Base-by-base conservation (phyloP, 1,140 invertebrate genomes). In the Meloidogyne exigua region DNA sequence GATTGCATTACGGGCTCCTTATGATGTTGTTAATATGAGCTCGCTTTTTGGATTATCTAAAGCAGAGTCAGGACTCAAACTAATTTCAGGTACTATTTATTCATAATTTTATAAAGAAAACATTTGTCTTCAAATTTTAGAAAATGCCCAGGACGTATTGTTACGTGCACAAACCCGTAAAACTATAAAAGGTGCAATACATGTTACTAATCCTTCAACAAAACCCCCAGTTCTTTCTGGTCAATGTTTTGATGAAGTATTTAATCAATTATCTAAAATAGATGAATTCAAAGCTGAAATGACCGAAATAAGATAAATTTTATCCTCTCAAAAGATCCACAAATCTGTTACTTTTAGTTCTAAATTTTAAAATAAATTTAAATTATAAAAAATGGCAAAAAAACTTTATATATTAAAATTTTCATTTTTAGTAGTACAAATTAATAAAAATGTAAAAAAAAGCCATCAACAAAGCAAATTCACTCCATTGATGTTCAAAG, bases 11-110 rank as follows among this genome's bases (percentile, higher is more conserved):
- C 82, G 85, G 10, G 87, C 80, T 11, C 86, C 85, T 12, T 84
- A 82, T 66, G 85, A 87, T 76, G 81, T 76, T 10, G 82, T 83
- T 21, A 87, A 87, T 78, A 75, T 87, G 72, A 77, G 78, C 21
- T 39, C 72, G 2, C 73, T 87, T 7, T 88, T 86, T 76, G 83
- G 80, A 44, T 36, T 79, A 39, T 21, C 72, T 13, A n/a, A n/a
- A n/a, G 57, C 83, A 25, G 44, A 49, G 1, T 21, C 76, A 11
- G 80, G 79, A 28, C 69, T 68, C 0, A 74, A 76, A 65, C 68
- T 84, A 62, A 63, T 84, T 44, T 49, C 76, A 65, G 74, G 78
- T 80, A 32, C 68, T 26, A 67, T 62, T 32, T 21, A 68, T 63
- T 26, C 66, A 13, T n/a, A 9, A 36, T 57, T 57, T 4, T 15